phyloP scores from a whole-genome alignment of 2,888 invertebrate species.

The Pteria penguin region DNA sequence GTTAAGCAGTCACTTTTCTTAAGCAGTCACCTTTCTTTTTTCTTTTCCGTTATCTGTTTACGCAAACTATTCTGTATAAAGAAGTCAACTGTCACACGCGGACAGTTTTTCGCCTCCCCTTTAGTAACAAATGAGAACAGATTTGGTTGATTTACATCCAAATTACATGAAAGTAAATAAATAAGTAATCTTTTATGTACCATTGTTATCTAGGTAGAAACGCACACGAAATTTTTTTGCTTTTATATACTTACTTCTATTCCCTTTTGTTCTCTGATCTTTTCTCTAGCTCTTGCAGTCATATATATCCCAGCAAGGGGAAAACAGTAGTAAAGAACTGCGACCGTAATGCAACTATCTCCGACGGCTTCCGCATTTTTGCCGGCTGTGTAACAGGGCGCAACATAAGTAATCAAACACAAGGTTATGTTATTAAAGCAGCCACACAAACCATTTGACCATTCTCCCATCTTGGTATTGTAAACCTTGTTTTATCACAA shows the following conservation, averaged over 20 bases:
- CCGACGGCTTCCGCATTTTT: constrained; percentile 64
- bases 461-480: too few species aligned
- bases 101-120: too few species aligned
- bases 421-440: constrained; percentile 62
- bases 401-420: constrained; percentile 63
- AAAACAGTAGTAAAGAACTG: constrained; percentile 46
- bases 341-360: constrained; percentile 55
- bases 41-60: too few species aligned
- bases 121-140: too few species aligned
- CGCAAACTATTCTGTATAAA: too few species aligned
- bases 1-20: too few species aligned
- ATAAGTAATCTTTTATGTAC: too few species aligned
- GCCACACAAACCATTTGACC: constrained; percentile 54
- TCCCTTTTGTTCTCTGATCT: constrained; percentile 48
- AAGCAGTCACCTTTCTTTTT: too few species aligned
- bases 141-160: too few species aligned
- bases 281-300: constrained; percentile 49
- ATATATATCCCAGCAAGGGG: constrained; percentile 43
- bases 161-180: too few species aligned
- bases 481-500: too few species aligned
- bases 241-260: constrained; percentile 53
- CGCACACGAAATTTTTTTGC: not conserved
- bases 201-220: not conserved
- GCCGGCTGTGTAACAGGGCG: constrained; percentile 64
- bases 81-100: too few species aligned